Percentiles rank a stretch among this genome's conserved stretches.
Evolutionary conservation across 2,797 vertebrate species (phyloP).

Genomic region (Chaetophractus vellerosus): DNA sequence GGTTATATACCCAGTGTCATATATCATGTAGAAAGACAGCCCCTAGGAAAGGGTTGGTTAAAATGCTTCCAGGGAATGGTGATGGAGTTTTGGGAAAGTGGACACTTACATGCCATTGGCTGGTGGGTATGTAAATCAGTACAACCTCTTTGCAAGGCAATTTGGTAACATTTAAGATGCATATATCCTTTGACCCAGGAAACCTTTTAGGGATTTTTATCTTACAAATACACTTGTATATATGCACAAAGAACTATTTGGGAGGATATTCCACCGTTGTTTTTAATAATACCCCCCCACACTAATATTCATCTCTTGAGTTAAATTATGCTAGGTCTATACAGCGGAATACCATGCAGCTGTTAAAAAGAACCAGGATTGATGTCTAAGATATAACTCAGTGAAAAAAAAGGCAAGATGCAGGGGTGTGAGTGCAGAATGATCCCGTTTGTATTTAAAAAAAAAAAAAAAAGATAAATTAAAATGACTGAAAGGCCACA

Average conservation of each 20-base stretch:
- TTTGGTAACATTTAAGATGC: constrained; percentile 45
- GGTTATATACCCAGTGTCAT: not conserved
- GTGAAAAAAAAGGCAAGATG: not conserved
- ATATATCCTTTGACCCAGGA: constrained; percentile 1
- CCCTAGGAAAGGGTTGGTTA: not conserved
- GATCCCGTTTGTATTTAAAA: constrained; percentile 11
- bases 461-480: constrained; percentile 19
- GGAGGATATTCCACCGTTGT: not conserved
- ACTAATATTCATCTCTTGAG: not conserved
- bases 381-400: not conserved
- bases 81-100: not conserved
- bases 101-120: not conserved
- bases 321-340: not conserved
- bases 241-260: not conserved
- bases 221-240: not conserved
- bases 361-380: constrained; percentile 34
- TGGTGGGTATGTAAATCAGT: not conserved
- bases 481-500: not conserved
- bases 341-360: not conserved
- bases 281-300: not conserved
- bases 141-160: not conserved
- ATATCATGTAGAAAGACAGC: not conserved
- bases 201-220: constrained; percentile 20
- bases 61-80: not conserved
- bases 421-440: not conserved